Evolutionary conservation across 2,797 vertebrate species (phyloP), one percentile per base, ranked within the genome.

Genomic region (Labeo calbasu): DNA sequence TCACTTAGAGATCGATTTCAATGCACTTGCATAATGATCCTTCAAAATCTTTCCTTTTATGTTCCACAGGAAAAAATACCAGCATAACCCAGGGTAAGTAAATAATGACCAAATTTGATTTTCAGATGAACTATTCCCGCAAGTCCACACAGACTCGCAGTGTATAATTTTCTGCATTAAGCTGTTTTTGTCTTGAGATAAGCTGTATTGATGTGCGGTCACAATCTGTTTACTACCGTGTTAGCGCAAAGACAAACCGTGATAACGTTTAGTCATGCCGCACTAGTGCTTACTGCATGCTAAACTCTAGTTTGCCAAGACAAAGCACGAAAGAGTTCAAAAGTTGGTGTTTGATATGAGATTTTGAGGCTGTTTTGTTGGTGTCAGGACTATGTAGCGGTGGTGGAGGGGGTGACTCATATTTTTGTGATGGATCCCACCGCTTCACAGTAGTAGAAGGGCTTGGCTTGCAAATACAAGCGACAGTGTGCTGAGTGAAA

Each of bases 391-490:
- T 15, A 50, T 66, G 77, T n/a, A 50, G n/a, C 9, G 17, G 50
- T 5, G 8, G n/a, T 25, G 36, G 65, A 72, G 53, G 19, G 76
- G 55, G 46, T 48, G 61, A 51, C 19, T 50, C 63, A 70, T 66
- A 77, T 59, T 50, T 28, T 46, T 81, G 66, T 85, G 79, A 85
- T 85, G 84, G 84, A 82, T 82, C 79, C 55, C 68, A 76, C 84
- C 19, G 85, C 66, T 79, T 83, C 80, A 63, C 75, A 72, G 80
- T 59, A n/a, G 84, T 70, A 14, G n/a, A 77, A 63, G 69, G 63
- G 69, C 65, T 86, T 78, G 68, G 66, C 79, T 77, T 70, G 65
- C 80, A 86, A 77, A 72, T 55, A 53, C 57, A 77, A 78, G 75
- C 48, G 70, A 46, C 66, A 76, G 51, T 77, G 28, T 66, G 75